Evolutionary conservation across 2,888 invertebrate genomes (phyloP).

Genomic region (Tachina grossa): DNA sequence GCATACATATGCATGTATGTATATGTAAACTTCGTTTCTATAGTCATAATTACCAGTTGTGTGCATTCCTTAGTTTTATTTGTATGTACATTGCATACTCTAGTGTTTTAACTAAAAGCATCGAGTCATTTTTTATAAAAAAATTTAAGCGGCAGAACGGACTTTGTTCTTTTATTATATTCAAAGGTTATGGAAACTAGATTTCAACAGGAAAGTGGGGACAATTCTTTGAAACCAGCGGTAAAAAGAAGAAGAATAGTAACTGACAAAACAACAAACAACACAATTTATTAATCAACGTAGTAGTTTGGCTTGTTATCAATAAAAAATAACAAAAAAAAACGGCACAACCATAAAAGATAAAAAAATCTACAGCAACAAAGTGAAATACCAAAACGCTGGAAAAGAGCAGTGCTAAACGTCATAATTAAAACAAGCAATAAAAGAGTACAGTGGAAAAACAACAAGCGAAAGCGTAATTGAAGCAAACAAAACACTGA

Average conservation of each 20-base stretch:
- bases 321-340: slow-evolving; percentile 1
- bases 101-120: not conserved
- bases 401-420: slow-evolving; percentile 36
- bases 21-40: slow-evolving; percentile 9
- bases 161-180: slow-evolving; percentile 37
- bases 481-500: slow-evolving; percentile 61
- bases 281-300: not conserved
- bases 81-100: not conserved
- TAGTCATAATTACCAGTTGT: slow-evolving; percentile 27
- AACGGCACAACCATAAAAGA: slow-evolving; percentile 25
- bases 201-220: not conserved
- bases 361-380: slow-evolving; percentile 27
- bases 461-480: slow-evolving; percentile 53
- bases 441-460: slow-evolving; percentile 44
- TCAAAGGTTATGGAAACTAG: not conserved
- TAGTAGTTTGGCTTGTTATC: not conserved
- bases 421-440: slow-evolving; percentile 46
- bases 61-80: slow-evolving; percentile 26
- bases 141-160: slow-evolving; percentile 11
- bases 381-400: slow-evolving; percentile 33
- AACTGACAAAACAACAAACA: not conserved
- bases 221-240: not conserved
- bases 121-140: not conserved
- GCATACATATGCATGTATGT: not conserved
- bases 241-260: not conserved